phyloP scores from a whole-genome alignment of 2,113 vertebrate genomes.

The Tetrao urogallus region DNA sequence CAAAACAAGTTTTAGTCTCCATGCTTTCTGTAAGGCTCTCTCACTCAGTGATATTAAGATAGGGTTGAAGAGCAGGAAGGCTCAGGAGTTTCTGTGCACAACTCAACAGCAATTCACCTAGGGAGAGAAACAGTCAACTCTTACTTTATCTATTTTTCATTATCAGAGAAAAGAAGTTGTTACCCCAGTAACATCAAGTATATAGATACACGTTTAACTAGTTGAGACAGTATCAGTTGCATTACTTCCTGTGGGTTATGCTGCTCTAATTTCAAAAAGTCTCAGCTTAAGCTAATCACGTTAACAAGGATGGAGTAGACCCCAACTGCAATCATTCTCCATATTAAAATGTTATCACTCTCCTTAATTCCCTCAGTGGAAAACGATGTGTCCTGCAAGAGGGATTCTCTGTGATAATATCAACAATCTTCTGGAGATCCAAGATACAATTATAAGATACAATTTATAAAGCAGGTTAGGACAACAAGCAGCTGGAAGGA shows the following conservation, averaged over 20 bases:
- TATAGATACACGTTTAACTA: fast-evolving
- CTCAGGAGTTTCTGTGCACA: neutral
- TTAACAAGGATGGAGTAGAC: neutral
- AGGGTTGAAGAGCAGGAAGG: neutral
- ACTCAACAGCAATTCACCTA: neutral
- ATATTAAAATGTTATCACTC: neutral
- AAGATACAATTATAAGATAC: neutral
- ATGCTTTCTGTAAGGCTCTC: neutral
- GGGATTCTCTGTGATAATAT: neutral
- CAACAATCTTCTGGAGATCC: neutral
- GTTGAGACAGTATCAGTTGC: neutral
- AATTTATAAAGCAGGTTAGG: neutral
- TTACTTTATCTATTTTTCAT: neutral
- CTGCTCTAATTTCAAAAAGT: neutral
- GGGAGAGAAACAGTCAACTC: neutral
- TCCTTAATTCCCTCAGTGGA: neutral
- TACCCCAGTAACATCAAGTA: neutral
- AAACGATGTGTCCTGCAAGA: neutral
- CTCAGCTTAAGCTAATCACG: fast-evolving
- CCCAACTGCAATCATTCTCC: neutral
- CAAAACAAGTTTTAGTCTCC: conserved; percentile 17
- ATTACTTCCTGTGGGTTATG: neutral
- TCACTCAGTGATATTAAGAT: neutral
- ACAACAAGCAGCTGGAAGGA: neutral
- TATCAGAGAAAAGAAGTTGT: neutral